Evolutionary conservation across 2,113 vertebrate genomes (phyloP).

Genomic region (Barnardius zonarius): DNA sequence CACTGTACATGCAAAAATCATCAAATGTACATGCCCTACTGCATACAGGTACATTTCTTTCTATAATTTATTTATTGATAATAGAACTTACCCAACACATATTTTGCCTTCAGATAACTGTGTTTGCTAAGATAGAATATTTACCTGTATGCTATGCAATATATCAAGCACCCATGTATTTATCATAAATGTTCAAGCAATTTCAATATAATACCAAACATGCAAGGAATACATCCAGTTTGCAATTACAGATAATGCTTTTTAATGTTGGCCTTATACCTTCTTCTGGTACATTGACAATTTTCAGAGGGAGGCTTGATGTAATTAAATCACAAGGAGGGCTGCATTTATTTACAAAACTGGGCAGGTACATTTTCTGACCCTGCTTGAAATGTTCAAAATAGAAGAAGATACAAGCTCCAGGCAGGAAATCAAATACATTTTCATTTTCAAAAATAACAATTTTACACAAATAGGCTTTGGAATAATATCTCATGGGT

Average conservation of each 20-base stretch:
- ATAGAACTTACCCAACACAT: not conserved
- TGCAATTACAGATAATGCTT: not conserved
- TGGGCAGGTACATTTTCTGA: not conserved
- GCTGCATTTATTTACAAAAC: not conserved
- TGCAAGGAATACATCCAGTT: not conserved
- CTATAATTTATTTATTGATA: not conserved
- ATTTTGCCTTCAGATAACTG: not conserved
- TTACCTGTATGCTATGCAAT: not conserved
- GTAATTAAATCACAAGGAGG: not conserved
- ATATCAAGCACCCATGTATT: not conserved
- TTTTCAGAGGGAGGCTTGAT: not conserved
- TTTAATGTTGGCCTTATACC: not conserved
- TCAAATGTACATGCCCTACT: not conserved
- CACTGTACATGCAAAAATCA: not conserved
- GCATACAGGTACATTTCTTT: not conserved
- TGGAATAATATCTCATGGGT: conserved; percentile 27
- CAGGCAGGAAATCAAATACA: not conserved
- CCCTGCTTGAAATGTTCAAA: not conserved
- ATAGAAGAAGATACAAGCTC: not conserved
- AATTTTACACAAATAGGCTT: conserved; percentile 32
- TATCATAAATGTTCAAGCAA: not conserved
- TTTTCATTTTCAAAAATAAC: conserved; percentile 22
- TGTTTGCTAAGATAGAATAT: not conserved
- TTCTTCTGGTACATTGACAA: not conserved
- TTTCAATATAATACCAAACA: not conserved